Base-by-base conservation (phyloP, 1,140 invertebrate genomes). In the Drosophila mojavensis region DNA sequence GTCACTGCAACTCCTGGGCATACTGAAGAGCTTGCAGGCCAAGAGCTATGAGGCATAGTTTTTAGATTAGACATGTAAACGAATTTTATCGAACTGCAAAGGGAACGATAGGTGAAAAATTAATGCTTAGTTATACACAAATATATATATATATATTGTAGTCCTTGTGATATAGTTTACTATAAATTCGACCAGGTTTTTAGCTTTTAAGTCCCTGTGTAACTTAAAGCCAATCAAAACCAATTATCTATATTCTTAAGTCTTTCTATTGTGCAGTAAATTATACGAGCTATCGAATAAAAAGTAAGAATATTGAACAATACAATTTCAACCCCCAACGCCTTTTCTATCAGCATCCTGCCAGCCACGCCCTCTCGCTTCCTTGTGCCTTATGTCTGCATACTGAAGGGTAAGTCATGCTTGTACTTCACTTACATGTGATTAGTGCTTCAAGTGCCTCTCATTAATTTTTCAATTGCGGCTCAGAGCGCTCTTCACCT, bases 401-500 rank as follows among this genome's bases (percentile, higher is more conserved):
- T 61, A 65, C 78, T 67, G 54, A 39, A 73, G 74, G 78, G 65
- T 75, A 47, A 54, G 47, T 59, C 7, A 47, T 47, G 65, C 41
- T 53, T 70, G 55, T 61, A 65, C 75, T 82, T 83, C 84, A 78
- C 83, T 80, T 83, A 88, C 83, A 80, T 83, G 84, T 80, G 83
- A 88, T 88, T 88, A 88, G 84, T 79, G 79, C 60, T 82, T 88
- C 84, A 75, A 88, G 83, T 89, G 73, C 36, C 84, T 66, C 83
- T 88, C 84, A 88, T 88, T 88, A 88, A 89, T 80, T 88, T 88
- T 88, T 88, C 84, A 88, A 88, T 79, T 86, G 83, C 72, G 72
- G 82, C 65, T 79, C 74, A 28, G 43, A 75, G 66, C 63, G 61
- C 76, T 15, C 81, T 88, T 58, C 36, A 73, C 15, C 48, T 30